phyloP scores from a whole-genome alignment of 2,888 invertebrate species.

The Sarcophaga variegata region DNA sequence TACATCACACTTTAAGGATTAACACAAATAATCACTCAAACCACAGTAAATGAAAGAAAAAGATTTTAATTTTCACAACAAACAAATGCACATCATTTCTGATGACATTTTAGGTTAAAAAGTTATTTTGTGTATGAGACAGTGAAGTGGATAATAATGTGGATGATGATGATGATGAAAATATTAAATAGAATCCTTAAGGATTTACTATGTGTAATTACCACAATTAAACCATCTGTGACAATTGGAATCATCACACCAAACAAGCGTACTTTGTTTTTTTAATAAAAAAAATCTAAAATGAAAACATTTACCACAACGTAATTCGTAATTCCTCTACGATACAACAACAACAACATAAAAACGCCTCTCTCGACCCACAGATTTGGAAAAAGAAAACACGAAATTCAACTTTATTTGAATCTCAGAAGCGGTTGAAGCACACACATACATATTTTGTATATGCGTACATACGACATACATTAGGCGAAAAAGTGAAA shows the following conservation, averaged over 20 bases:
- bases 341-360: neutral
- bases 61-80: neutral
- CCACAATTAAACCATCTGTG: slow-evolving; percentile 82
- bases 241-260: slow-evolving; percentile 78
- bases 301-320: neutral
- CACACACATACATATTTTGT: no score
- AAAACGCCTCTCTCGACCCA: slow-evolving; percentile 48
- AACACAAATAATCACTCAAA: neutral
- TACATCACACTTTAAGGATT: neutral
- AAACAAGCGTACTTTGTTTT: slow-evolving; percentile 48
- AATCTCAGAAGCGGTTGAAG: slow-evolving; percentile 22
- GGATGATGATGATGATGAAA: slow-evolving; percentile 42
- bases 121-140: slow-evolving; percentile 19
- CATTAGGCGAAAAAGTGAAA: slow-evolving; percentile 28
- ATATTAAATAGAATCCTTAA: slow-evolving; percentile 76
- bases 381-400: slow-evolving; percentile 72
- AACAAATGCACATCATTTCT: neutral
- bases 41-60: neutral
- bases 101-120: slow-evolving; percentile 56
- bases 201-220: slow-evolving; percentile 82
- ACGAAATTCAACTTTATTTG: slow-evolving; percentile 80
- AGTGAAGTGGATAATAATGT: slow-evolving; percentile 1
- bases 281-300: slow-evolving; percentile 33
- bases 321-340: neutral
- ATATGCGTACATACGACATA: neutral